Conservation (phyloP, 2,888 invertebrate genomes). For the Leptodirus hochenwartii region DNA sequence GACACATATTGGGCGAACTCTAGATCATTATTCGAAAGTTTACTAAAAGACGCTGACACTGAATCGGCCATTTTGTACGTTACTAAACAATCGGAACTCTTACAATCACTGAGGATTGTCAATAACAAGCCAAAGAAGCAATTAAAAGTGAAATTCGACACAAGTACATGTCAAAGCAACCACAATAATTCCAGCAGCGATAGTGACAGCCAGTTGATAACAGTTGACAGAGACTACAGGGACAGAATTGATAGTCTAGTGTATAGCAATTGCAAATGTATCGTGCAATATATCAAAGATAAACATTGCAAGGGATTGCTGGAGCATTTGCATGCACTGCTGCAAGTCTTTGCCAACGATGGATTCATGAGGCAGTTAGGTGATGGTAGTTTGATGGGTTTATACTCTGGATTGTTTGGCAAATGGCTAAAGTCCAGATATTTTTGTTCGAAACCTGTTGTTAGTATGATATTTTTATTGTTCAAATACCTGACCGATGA, state of each 20-base stretch:
- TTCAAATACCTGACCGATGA: constrained; percentile 32
- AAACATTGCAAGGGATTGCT: constrained; percentile 30
- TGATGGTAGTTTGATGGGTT: constrained; percentile 15
- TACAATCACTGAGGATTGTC: no score
- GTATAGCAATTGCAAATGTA: constrained; percentile 30
- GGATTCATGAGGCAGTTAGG: constrained; percentile 30
- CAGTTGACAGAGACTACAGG: constrained; percentile 23
- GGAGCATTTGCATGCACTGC: constrained; percentile 32
- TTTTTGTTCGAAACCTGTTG: constrained; percentile 32
- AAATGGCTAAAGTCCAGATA: constrained; percentile 33
- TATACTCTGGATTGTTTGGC: constrained; percentile 18
- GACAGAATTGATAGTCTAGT: constrained; percentile 30
- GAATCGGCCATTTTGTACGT: no score
- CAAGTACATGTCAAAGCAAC: no score
- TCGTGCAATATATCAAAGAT: constrained; percentile 34
- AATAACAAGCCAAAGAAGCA: constrained; percentile 28
- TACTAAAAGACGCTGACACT: no score
- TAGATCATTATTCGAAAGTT: no score
- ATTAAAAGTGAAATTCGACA: constrained; percentile 35
- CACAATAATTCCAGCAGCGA: constrained; percentile 10
- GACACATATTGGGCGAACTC: no score
- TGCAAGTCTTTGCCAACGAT: constrained; percentile 35
- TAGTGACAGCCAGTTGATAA: constrained; percentile 5
- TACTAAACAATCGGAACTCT: no score
- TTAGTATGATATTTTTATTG: constrained; percentile 44